Percentiles rank a stretch among this genome's conserved stretches.
Conservation (phyloP, 2,113 vertebrate species). For the Colistium nudipinnis region DNA sequence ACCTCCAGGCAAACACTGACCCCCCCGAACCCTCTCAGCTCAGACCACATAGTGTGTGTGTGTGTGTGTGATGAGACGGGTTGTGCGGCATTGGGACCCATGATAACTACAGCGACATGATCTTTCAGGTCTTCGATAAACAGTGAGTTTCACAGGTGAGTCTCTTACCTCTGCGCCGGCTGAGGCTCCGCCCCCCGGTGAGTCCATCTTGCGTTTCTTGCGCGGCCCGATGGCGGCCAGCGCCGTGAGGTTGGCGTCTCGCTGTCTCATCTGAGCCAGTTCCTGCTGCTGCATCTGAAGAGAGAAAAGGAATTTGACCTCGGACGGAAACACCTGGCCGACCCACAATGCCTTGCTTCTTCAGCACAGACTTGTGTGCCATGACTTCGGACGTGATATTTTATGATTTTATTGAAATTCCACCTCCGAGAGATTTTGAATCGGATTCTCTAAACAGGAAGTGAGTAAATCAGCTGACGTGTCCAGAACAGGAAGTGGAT, state of each 20-base stretch:
- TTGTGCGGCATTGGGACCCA: too few relatives aligned
- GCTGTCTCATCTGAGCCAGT: constrained; percentile 79
- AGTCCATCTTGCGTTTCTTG: constrained; percentile 78
- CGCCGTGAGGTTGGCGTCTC: constrained; percentile 78
- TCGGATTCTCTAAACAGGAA: too few relatives aligned
- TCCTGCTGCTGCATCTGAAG: constrained; percentile 83
- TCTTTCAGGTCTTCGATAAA: too few relatives aligned
- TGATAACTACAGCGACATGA: too few relatives aligned
- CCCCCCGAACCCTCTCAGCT: constrained; percentile 83
- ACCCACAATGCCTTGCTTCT: too few relatives aligned
- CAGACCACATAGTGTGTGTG: constrained; percentile 81
- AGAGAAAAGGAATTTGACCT: not conserved
- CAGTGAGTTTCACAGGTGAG: too few relatives aligned
- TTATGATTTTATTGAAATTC: too few relatives aligned
- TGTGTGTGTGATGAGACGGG: constrained; percentile 3
- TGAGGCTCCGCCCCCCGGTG: constrained; percentile 58
- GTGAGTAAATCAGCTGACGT: too few relatives aligned
- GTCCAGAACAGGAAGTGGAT: too few relatives aligned
- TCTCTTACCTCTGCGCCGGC: constrained; percentile 59
- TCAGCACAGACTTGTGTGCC: not conserved
- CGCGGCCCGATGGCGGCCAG: constrained; percentile 79
- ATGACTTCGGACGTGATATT: too few relatives aligned
- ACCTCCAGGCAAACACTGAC: constrained; percentile 88
- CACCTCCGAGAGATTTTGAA: too few relatives aligned
- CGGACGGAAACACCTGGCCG: not conserved